Conservation (phyloP, 2,888 invertebrate genomes). For the Tipula unca region DNA sequence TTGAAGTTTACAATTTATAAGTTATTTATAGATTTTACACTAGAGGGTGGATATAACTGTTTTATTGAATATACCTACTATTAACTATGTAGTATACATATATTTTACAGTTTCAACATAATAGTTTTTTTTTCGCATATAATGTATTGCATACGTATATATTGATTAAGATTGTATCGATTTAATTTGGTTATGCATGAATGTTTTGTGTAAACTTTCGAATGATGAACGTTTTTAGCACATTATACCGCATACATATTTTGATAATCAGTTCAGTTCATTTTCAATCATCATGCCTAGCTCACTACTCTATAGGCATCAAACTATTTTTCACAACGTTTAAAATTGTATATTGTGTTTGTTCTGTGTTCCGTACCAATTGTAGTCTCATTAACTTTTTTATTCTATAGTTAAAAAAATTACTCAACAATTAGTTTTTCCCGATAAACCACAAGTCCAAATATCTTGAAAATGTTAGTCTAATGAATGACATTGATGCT, state of each 20-base stretch:
- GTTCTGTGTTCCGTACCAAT: no score
- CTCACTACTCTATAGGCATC: no score
- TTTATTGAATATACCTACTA: not conserved
- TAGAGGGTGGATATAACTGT: constrained; percentile 14
- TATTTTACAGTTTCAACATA: not conserved
- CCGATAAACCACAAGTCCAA: no score
- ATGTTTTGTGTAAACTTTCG: not conserved
- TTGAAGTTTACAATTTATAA: not conserved
- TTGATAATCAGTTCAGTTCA: no score
- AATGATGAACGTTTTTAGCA: not conserved
- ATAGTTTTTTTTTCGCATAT: not conserved
- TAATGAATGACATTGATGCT: no score
- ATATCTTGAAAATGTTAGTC: no score
- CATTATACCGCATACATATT: not conserved
- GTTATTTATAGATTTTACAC: not conserved
- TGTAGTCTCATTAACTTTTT: no score
- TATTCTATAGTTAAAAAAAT: no score
- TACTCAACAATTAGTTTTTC: no score
- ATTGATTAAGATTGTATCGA: not conserved
- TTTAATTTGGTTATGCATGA: not conserved
- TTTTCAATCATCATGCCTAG: no score
- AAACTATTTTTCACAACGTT: no score
- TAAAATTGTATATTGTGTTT: no score
- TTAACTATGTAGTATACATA: not conserved
- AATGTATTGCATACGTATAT: not conserved